Conservation (phyloP, 2,888 invertebrate species). For the Epirrhoe tristata region DNA sequence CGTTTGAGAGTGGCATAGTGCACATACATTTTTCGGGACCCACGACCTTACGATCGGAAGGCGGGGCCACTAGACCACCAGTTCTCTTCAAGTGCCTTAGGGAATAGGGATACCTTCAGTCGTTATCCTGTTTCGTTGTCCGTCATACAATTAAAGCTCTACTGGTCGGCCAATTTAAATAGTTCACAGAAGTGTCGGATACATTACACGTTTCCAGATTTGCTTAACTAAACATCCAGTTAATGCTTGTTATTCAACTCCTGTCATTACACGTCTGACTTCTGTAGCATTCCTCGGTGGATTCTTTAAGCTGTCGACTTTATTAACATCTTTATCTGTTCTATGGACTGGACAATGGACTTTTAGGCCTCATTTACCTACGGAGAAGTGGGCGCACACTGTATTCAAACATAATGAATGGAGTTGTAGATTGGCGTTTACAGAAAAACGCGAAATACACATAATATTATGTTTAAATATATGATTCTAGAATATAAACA, state of each 20-base stretch:
- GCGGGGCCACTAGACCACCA: too few species aligned
- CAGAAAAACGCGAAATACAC: too few species aligned
- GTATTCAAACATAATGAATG: too few species aligned
- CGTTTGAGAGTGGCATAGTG: too few species aligned
- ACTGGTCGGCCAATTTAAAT: constrained; percentile 22
- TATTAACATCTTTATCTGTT: not conserved
- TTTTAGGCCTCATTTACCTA: not conserved
- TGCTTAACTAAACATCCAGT: constrained; percentile 19
- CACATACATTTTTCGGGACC: too few species aligned
- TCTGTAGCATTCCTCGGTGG: constrained; percentile 12
- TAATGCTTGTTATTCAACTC: constrained; percentile 29
- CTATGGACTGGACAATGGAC: not conserved
- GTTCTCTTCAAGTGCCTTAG: too few species aligned
- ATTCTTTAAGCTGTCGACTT: not conserved
- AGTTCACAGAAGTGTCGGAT: constrained; percentile 26
- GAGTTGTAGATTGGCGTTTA: too few species aligned
- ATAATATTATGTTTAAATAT: not conserved
- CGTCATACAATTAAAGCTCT: not conserved
- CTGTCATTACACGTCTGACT: constrained; percentile 21
- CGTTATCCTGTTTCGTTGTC: too few species aligned
- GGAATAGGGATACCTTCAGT: too few species aligned
- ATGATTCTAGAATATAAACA: not conserved
- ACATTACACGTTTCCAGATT: constrained; percentile 28
- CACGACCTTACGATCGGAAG: too few species aligned
- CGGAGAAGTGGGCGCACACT: not conserved